Percentiles rank a stretch among this genome's conserved stretches.
Evolutionary conservation across 2,888 invertebrate genomes (phyloP).

Genomic region (Sturmia bella): DNA sequence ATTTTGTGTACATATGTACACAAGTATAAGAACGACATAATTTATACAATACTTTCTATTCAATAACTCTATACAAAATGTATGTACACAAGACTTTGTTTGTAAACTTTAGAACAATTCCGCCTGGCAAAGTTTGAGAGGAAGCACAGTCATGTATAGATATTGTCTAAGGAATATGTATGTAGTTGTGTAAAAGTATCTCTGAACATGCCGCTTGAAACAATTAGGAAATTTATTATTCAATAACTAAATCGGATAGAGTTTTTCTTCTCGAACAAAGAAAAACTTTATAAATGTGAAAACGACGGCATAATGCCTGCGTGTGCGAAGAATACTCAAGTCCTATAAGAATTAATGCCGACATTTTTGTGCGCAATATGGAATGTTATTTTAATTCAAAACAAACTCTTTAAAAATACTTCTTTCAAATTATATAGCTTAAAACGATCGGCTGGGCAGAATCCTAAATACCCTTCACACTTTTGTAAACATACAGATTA

Average conservation of each 20-base stretch:
- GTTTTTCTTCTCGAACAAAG: conserved; percentile 28
- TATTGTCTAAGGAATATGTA: not conserved
- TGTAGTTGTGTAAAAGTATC: not conserved
- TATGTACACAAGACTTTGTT: conserved; percentile 5
- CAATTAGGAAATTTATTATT: conserved; percentile 54
- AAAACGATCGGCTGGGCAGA: too few relatives aligned
- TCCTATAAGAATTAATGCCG: too few relatives aligned
- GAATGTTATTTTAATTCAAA: too few relatives aligned
- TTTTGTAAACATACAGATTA: too few relatives aligned
- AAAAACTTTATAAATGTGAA: conserved; percentile 18
- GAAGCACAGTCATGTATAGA: not conserved
- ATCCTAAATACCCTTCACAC: too few relatives aligned
- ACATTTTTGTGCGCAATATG: too few relatives aligned
- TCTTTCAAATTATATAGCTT: too few relatives aligned
- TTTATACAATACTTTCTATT: conserved; percentile 36
- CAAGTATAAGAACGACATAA: conserved; percentile 29
- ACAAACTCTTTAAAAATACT: too few relatives aligned
- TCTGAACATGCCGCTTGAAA: conserved; percentile 31
- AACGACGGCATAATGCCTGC: too few relatives aligned
- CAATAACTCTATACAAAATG: not conserved
- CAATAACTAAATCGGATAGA: conserved; percentile 31
- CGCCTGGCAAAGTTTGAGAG: conserved; percentile 16
- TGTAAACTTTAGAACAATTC: conserved; percentile 22
- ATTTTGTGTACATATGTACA: too few relatives aligned
- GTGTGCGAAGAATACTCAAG: too few relatives aligned